Base-by-base conservation (phyloP, 2,888 invertebrate genomes). In the Stenchaetothrips biformis region DNA sequence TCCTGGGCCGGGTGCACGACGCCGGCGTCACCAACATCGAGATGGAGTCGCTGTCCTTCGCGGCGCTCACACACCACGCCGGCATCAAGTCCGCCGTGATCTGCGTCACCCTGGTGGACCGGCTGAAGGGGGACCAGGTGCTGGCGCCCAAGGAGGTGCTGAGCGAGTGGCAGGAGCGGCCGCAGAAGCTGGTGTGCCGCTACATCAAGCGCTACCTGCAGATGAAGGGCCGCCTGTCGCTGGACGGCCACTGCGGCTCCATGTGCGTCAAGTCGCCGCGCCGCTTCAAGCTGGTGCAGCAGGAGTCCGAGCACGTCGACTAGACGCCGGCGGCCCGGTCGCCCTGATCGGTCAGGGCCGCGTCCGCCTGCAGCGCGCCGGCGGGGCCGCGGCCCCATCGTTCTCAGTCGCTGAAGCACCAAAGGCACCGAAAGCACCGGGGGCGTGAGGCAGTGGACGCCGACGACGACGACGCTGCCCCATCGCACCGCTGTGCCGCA, bases 31-130 rank as follows among this genome's bases (percentile, higher is more conserved):
- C 94, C 47, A 99, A 99, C 87, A 97, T 99, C 84, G 99, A 99
- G 89, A 98, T 98, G 98, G 99, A 99, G 88, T 94, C 95, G 67
- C 90, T 96, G 11, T 94, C 95, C 18, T 98, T 99, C 86, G 95
- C 97, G 0, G 97, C 98, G 0, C 91, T 98, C 80, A 97, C 97
- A 48, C 94, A 95, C 86, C 95, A 96, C 86, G 97, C 98, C 11
- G 96, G 96, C 18, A 94, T 98, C 83, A 93, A 92, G 86, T 94
- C 96, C 0, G 97, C 96, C n/a, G 95, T 98, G 59, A 91, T 98
- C 48, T 99, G 98, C 86, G 98, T 98, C 80, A 93, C 97, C 0
- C 87, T 99, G 53, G 89, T 99, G 80, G 96, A 99, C 88, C 91
- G 99, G 82, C 91, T 98, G 77, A 93, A 96, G 86, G 96, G 96